Conservation (phyloP, 2,888 invertebrate species). For the Protophormia terraenovae region DNA sequence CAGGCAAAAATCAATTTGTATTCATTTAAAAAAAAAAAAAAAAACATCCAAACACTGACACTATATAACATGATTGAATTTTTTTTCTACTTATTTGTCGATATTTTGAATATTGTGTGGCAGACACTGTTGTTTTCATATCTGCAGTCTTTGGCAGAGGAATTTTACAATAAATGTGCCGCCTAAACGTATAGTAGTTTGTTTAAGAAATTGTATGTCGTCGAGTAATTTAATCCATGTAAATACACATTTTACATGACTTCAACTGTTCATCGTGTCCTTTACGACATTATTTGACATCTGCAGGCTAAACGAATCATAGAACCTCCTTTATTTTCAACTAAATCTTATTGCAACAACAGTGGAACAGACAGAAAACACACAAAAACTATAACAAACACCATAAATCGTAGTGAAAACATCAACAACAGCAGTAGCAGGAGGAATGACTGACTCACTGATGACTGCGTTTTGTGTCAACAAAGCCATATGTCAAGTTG, state of each 20-base stretch:
- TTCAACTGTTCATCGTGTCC: constrained; percentile 3
- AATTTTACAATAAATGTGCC: constrained; percentile 22
- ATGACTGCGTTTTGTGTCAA: constrained; percentile 72
- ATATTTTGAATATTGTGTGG: background rate
- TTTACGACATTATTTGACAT: constrained; percentile 50
- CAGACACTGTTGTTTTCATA: background rate
- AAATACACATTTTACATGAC: constrained; percentile 54
- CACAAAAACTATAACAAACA: constrained; percentile 40
- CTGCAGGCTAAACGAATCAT: constrained; percentile 45
- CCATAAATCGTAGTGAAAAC: constrained; percentile 48
- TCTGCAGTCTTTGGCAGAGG: background rate
- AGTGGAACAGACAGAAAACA: constrained; percentile 9
- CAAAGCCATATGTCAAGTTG: constrained; percentile 76
- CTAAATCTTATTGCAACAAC: constrained; percentile 7
- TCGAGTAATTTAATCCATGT: constrained; percentile 59
- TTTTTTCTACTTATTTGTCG: background rate
- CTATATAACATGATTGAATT: constrained; percentile 6
- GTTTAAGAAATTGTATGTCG: constrained; percentile 32
- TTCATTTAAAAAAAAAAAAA: background rate
- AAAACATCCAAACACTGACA: constrained; percentile 12
- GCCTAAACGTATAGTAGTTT: constrained; percentile 37
- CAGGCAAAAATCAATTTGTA: constrained; percentile 32
- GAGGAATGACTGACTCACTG: constrained; percentile 12
- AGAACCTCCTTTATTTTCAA: constrained; percentile 26
- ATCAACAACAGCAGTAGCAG: background rate